Percentiles rank a stretch among this genome's conserved stretches.
Evolutionary conservation across 2,888 invertebrate genomes (phyloP).

Genomic region (Patella caerulea): DNA sequence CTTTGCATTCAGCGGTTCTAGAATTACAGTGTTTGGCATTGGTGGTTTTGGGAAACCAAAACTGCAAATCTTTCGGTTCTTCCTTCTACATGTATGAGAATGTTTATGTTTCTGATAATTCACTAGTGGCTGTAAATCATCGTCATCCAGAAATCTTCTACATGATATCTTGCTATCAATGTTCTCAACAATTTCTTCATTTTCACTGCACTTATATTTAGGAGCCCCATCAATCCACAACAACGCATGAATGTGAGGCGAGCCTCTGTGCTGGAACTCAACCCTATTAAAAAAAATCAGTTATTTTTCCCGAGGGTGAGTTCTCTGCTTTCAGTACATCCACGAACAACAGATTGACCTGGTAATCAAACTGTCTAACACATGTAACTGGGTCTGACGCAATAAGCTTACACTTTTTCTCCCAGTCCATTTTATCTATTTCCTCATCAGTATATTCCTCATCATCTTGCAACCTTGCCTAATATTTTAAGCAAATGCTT

Average conservation of each 20-base stretch:
- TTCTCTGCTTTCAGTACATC: constrained; percentile 17
- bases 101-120: constrained; percentile 33
- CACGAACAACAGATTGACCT: constrained; percentile 38
- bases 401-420: constrained; percentile 38
- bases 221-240: constrained; percentile 41
- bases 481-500: too few relatives aligned
- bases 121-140: constrained; percentile 20
- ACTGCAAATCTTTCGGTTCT: too few relatives aligned
- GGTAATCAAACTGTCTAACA: constrained; percentile 45
- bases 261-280: constrained; percentile 53
- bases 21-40: too few relatives aligned
- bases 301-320: constrained; percentile 29
- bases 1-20: too few relatives aligned
- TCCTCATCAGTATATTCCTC: constrained; percentile 25
- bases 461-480: too few relatives aligned
- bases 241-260: constrained; percentile 45
- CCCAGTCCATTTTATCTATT: constrained; percentile 28
- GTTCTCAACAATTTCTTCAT: constrained; percentile 32
- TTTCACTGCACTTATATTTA: constrained; percentile 27
- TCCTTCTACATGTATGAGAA: constrained; percentile 27
- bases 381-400: constrained; percentile 46
- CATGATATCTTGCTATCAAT: constrained; percentile 32
- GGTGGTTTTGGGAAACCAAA: too few relatives aligned
- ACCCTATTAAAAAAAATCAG: constrained; percentile 24
- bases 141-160: constrained; percentile 25